Percentiles rank a stretch among this genome's conserved stretches.
Conservation (phyloP, 2,888 invertebrate species). For the Molanna angustata region DNA sequence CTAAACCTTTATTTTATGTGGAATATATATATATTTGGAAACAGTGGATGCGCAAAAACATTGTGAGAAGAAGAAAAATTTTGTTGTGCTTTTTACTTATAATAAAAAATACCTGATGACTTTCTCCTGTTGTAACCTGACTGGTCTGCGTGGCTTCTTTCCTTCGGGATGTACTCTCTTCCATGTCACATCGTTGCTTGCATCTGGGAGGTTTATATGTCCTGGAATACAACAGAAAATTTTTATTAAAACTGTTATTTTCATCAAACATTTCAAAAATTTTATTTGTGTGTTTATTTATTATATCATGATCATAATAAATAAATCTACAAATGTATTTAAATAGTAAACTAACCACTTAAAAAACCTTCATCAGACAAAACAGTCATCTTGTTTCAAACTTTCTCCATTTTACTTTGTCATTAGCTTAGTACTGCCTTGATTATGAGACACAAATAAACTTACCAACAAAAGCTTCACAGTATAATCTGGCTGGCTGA, state of each 20-base stretch:
- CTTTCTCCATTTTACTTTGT: too few species aligned
- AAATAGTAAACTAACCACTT: too few species aligned
- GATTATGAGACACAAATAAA: constrained; percentile 9
- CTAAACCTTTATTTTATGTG: too few species aligned
- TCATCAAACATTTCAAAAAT: background rate
- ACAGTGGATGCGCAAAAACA: too few species aligned
- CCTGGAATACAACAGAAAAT: constrained; percentile 46
- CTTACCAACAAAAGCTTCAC: constrained; percentile 76
- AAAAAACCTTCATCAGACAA: too few species aligned
- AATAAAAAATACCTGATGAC: constrained; percentile 51
- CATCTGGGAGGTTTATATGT: constrained; percentile 67
- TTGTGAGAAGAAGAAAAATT: too few species aligned
- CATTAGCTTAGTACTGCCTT: too few species aligned
- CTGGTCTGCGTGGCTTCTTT: constrained; percentile 24
- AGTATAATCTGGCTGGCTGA: constrained; percentile 64
- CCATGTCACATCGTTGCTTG: constrained; percentile 70
- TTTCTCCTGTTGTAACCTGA: constrained; percentile 36
- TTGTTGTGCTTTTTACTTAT: background rate
- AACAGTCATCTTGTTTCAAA: too few species aligned
- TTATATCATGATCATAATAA: too few species aligned
- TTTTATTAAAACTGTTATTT: background rate
- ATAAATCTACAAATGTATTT: background rate
- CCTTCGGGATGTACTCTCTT: constrained; percentile 59
- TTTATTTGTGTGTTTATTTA: background rate
- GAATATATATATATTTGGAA: too few species aligned